These are phyloP conservation scores for Syrrhaptes paradoxus DNA, from an alignment of 2,113 vertebrate species.

Conservation along the genomic window DNA sequence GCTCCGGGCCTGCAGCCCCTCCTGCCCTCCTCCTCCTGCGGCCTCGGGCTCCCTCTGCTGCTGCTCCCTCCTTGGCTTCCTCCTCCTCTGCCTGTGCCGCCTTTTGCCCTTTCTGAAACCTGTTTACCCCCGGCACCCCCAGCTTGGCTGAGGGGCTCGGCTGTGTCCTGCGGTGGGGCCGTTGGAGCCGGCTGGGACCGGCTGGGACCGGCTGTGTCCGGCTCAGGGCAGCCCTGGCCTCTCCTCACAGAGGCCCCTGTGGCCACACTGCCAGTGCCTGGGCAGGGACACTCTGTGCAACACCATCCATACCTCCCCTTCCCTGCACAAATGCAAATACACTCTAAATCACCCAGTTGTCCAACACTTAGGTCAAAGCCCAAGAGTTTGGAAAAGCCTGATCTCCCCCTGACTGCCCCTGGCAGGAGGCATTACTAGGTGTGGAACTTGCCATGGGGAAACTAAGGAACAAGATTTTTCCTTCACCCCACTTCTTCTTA, in stretches of 20 bases:
- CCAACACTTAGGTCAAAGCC: neutral
- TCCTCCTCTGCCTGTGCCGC: neutral
- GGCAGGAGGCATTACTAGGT: neutral
- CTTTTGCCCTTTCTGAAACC: neutral
- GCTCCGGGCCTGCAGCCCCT: neutral
- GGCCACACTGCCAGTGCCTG: rapidly evolving
- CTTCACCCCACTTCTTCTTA: neutral
- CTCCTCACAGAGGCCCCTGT: neutral
- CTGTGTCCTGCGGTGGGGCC: no score
- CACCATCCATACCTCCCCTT: neutral
- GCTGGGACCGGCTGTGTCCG: no score
- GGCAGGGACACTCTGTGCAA: rapidly evolving
- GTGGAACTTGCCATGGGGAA: neutral
- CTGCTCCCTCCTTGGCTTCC: neutral
- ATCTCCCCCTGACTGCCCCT: neutral
- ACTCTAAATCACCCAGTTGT: neutral
- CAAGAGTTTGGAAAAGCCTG: neutral
- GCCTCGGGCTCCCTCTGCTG: neutral
- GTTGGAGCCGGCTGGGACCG: no score
- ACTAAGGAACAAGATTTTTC: neutral
- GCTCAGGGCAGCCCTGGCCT: neutral
- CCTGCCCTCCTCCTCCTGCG: neutral
- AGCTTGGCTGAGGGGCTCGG: neutral
- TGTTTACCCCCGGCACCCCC: neutral
- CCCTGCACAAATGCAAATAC: neutral